These are phyloP conservation scores for Cyprinodon diabolis DNA, from an alignment of 2,797 vertebrate genomes.

Conservation along the genomic window DNA sequence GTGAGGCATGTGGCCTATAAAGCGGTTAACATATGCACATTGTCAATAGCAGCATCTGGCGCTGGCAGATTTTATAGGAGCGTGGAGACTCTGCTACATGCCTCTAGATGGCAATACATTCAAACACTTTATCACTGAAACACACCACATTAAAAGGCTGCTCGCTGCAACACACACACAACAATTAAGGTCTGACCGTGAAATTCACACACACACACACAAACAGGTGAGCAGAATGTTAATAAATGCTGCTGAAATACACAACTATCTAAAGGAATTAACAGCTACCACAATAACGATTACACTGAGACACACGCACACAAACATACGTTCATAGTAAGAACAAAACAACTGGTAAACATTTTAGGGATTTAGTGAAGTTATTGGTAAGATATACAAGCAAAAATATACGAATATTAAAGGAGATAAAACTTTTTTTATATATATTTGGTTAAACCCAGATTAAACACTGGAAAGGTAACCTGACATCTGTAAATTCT, in stretches of 20 bases:
- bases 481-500: constrained; percentile 5
- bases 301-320: constrained; percentile 45
- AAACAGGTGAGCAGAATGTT: constrained; percentile 46
- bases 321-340: background rate
- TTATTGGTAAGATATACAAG: constrained; percentile 10
- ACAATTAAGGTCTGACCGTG: constrained; percentile 47
- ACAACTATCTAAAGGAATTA: constrained; percentile 69
- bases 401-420: constrained; percentile 9
- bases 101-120: constrained; percentile 99
- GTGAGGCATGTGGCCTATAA: constrained; percentile 95
- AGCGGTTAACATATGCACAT: constrained; percentile 97
- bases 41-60: constrained; percentile 98
- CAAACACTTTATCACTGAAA: constrained; percentile 93
- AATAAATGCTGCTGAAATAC: constrained; percentile 68
- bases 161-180: constrained; percentile 54
- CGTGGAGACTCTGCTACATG: constrained; percentile 86
- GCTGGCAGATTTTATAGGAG: constrained; percentile 82
- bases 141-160: constrained; percentile 88
- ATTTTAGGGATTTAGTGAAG: constrained; percentile 7
- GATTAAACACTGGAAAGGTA: background rate
- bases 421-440: background rate
- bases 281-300: constrained; percentile 66
- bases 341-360: background rate
- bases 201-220: constrained; percentile 45
- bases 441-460: background rate